Evolutionary conservation across 2,113 vertebrate species (phyloP).

Genomic region (Aplodontia rufa): DNA sequence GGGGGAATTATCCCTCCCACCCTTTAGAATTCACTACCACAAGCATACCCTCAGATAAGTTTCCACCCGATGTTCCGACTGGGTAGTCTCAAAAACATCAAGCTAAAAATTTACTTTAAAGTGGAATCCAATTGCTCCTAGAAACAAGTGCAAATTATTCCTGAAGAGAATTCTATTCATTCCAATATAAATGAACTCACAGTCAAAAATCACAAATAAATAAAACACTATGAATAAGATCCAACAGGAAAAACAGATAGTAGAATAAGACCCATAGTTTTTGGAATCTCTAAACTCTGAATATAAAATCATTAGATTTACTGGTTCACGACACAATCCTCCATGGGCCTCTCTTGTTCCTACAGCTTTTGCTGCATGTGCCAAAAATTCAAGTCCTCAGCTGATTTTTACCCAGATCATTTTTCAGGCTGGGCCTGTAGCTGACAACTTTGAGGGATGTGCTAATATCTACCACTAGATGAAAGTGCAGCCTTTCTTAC

Average conservation of each 20-base stretch:
- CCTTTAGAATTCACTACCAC: neutral
- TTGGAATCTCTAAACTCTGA: neutral
- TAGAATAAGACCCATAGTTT: neutral
- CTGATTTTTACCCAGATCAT: neutral
- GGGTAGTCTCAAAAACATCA: constrained; percentile 12
- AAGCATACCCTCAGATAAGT: neutral
- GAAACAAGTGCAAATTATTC: constrained; percentile 21
- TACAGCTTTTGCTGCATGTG: neutral
- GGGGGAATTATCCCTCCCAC: neutral
- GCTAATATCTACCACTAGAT: neutral
- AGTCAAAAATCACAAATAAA: neutral
- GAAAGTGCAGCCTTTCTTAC: neutral
- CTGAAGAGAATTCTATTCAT: neutral
- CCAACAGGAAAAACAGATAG: neutral
- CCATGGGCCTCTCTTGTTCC: neutral
- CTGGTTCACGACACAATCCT: neutral
- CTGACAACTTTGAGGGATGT: neutral
- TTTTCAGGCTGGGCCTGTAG: neutral
- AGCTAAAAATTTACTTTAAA: constrained; percentile 3
- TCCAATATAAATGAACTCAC: constrained; percentile 13
- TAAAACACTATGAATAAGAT: neutral
- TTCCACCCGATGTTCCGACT: neutral
- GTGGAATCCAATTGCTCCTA: neutral
- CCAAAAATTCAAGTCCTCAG: neutral
- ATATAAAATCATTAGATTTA: neutral